These are phyloP conservation scores for Heptranchias perlo DNA, from an alignment of 2,113 vertebrate species.

Conservation along the genomic window DNA sequence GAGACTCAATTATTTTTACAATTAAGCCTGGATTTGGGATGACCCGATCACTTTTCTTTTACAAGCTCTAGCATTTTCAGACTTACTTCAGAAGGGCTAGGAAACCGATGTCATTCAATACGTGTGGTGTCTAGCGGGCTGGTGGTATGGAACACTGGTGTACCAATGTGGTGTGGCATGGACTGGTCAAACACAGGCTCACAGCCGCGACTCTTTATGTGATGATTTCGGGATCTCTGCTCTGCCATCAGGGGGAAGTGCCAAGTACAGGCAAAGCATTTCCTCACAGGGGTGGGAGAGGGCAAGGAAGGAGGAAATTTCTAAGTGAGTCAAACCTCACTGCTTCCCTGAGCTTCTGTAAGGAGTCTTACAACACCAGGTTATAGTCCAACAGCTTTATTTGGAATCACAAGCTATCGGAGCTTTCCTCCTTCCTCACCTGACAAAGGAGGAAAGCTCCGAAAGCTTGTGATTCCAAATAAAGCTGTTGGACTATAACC, in stretches of 20 bases:
- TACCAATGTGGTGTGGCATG: neutral
- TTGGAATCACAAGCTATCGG: no score
- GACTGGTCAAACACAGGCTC: neutral
- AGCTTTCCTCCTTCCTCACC: no score
- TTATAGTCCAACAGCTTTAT: no score
- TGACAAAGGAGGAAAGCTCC: no score
- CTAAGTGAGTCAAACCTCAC: neutral
- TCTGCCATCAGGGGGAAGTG: neutral
- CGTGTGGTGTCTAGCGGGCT: neutral
- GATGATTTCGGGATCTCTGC: neutral
- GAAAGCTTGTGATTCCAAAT: no score
- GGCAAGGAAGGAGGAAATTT: neutral
- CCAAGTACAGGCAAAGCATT: neutral
- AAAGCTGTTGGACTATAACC: no score
- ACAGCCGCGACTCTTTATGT: neutral
- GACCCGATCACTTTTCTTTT: constrained; percentile 10
- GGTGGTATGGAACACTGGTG: neutral
- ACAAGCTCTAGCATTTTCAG: neutral
- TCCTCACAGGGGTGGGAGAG: neutral
- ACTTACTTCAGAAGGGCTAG: neutral
- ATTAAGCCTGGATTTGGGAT: neutral
- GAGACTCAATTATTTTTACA: neutral
- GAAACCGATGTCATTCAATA: neutral
- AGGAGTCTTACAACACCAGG: no score
- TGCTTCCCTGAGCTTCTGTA: neutral